These are phyloP conservation scores for Nomada ferruginata DNA, from an alignment of 2,888 invertebrate genomes.

Conservation along the genomic window DNA sequence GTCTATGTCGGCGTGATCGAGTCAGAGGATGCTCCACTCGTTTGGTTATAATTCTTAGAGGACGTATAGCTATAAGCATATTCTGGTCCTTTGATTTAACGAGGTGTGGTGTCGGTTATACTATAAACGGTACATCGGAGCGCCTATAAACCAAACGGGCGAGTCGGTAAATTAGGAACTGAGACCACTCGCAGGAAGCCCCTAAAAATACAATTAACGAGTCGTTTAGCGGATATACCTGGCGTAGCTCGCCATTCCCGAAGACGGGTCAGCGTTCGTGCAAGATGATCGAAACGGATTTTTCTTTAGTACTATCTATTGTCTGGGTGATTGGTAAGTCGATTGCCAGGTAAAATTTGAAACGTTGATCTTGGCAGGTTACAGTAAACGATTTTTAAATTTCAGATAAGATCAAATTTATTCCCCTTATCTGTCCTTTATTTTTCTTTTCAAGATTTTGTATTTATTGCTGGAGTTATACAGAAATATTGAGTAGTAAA, in stretches of 20 bases:
- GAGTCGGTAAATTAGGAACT: slow-evolving; percentile 81
- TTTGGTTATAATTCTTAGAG: slow-evolving; percentile 76
- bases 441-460: too few relatives aligned
- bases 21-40: slow-evolving; percentile 52
- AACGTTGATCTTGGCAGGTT: too few relatives aligned
- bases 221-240: slow-evolving; percentile 78
- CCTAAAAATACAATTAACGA: slow-evolving; percentile 82
- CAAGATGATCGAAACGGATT: slow-evolving; percentile 40
- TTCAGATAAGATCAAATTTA: too few relatives aligned
- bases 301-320: slow-evolving; percentile 3
- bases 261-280: slow-evolving; percentile 53
- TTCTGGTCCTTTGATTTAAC: slow-evolving; percentile 79
- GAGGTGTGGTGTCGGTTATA: slow-evolving; percentile 82
- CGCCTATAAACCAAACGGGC: slow-evolving; percentile 80
- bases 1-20: slow-evolving; percentile 37
- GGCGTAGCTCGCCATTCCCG: slow-evolving; percentile 64
- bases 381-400: too few relatives aligned
- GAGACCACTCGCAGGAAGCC: slow-evolving; percentile 76
- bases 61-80: slow-evolving; percentile 72
- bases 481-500: too few relatives aligned
- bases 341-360: too few relatives aligned
- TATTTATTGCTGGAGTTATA: too few relatives aligned
- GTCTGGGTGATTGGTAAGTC: background rate
- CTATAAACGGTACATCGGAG: slow-evolving; percentile 79
- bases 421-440: too few relatives aligned